These are phyloP conservation scores for Tenthredo livida DNA, from an alignment of 2,888 invertebrate genomes.

Conservation along the genomic window DNA sequence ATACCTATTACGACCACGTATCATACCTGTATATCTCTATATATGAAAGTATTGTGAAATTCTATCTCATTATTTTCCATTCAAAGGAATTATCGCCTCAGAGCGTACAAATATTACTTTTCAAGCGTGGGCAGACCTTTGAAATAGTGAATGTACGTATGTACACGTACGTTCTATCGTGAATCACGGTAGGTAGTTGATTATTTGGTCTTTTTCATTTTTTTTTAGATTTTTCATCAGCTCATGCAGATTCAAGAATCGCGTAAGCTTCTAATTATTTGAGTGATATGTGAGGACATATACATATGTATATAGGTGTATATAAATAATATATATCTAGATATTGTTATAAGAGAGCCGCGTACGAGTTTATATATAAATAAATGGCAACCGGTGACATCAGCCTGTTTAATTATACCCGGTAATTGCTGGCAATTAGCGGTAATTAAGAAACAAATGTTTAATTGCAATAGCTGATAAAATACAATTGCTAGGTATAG, in stretches of 20 bases:
- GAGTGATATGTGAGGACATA: not conserved
- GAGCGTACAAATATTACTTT: not conserved
- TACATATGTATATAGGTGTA: not conserved
- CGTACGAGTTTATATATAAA: conserved; percentile 13
- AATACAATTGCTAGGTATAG: conserved; percentile 57
- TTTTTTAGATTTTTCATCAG: not conserved
- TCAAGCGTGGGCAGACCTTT: not conserved
- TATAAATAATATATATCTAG: not conserved
- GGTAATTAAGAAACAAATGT: conserved; percentile 71
- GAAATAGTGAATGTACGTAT: not conserved
- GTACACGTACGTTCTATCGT: not conserved
- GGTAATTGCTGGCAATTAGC: conserved; percentile 73
- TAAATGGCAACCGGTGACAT: conserved; percentile 59
- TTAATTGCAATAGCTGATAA: conserved; percentile 70
- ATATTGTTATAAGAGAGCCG: not conserved
- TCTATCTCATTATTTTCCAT: conserved; percentile 24
- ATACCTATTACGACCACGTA: not conserved
- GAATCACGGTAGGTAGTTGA: not conserved
- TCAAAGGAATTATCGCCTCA: conserved; percentile 36
- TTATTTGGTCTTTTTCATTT: not conserved
- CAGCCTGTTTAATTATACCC: conserved; percentile 72
- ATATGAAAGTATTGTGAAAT: conserved; percentile 26
- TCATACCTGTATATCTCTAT: not conserved
- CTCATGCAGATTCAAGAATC: not conserved
- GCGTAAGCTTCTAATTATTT: not conserved